Percentiles rank a stretch among this genome's conserved stretches.
Conservation (phyloP, 2,888 invertebrate genomes). For the Mayetiola destructor region DNA sequence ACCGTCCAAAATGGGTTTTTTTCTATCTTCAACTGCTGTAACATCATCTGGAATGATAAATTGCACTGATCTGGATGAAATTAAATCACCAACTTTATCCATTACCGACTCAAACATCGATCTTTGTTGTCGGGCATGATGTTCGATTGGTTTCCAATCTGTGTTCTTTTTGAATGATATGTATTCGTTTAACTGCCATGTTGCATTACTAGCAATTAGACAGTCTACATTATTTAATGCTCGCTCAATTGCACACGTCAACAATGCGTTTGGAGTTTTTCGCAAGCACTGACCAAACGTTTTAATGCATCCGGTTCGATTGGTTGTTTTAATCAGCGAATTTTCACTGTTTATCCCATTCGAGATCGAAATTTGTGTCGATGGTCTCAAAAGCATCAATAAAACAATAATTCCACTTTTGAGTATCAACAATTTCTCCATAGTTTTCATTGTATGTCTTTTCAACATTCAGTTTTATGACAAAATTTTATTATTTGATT, state of each 20-base stretch:
- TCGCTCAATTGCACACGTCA: constrained; percentile 30
- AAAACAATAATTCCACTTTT: neutral
- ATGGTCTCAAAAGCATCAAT: neutral
- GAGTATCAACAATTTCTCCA: too few species aligned
- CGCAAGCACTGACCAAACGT: neutral
- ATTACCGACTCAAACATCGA: constrained; percentile 20
- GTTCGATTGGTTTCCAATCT: constrained; percentile 15
- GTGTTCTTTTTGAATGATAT: constrained; percentile 16
- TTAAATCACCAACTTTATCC: constrained; percentile 32
- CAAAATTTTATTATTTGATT: too few species aligned
- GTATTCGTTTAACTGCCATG: constrained; percentile 15
- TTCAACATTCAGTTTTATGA: too few species aligned
- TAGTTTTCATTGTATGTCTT: too few species aligned
- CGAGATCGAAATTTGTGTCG: constrained; percentile 10
- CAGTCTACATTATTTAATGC: constrained; percentile 29
- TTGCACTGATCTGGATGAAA: constrained; percentile 34
- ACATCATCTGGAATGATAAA: constrained; percentile 19
- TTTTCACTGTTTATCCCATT: neutral
- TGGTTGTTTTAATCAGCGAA: neutral
- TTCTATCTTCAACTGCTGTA: neutral
- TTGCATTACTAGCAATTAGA: constrained; percentile 23
- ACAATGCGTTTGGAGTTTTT: neutral
- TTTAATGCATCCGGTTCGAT: constrained; percentile 7
- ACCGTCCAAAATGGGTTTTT: neutral
- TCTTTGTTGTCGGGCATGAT: neutral